phyloP scores from a whole-genome alignment of 2,113 vertebrate species.

The Ictidomys tridecemlineatus region DNA sequence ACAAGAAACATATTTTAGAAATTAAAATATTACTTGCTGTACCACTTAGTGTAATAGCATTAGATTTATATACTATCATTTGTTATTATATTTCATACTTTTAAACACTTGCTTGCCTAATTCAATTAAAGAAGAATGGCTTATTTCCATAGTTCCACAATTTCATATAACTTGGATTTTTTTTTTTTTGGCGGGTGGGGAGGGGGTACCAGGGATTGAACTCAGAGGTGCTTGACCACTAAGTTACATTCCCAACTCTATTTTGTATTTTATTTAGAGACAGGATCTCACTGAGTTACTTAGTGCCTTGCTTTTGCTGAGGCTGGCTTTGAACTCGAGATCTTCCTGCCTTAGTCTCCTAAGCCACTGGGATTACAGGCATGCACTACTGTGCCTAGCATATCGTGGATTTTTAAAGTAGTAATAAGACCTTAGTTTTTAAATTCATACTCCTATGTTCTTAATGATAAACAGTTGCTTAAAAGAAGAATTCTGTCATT shows the following conservation, averaged over 20 bases:
- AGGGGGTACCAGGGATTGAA: too few species aligned
- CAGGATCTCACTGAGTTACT: too few species aligned
- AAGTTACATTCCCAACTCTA: too few species aligned
- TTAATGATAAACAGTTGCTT: background rate
- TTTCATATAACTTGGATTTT: background rate
- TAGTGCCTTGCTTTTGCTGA: too few species aligned
- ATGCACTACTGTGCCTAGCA: too few species aligned
- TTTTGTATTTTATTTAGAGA: too few species aligned
- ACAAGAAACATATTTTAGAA: background rate
- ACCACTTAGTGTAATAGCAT: background rate
- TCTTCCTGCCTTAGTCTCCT: too few species aligned
- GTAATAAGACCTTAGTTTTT: background rate
- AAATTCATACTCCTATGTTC: background rate
- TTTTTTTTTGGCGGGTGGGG: too few species aligned
- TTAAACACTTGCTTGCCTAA: background rate
- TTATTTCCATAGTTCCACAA: background rate
- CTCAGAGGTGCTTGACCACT: too few species aligned
- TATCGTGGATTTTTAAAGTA: background rate
- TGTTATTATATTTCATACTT: background rate
- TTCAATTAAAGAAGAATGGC: background rate
- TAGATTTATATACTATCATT: background rate
- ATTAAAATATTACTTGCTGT: background rate
- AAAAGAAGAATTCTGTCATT: background rate
- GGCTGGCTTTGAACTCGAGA: too few species aligned
- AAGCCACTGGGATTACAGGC: too few species aligned